These are phyloP conservation scores for Cacatua alba DNA, from an alignment of 2,113 vertebrate genomes.

Conservation along the genomic window DNA sequence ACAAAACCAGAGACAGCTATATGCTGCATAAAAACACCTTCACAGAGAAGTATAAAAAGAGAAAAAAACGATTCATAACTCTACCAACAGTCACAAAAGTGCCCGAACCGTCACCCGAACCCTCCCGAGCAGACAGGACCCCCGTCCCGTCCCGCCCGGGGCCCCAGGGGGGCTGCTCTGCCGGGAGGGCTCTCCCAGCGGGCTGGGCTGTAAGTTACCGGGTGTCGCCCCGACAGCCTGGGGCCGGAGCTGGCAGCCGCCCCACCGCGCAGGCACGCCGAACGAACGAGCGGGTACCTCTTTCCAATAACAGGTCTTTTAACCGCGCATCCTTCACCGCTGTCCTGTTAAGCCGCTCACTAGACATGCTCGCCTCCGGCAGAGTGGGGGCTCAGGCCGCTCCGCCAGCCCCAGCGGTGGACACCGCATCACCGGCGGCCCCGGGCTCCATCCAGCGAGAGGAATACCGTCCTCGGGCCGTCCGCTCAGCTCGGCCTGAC, in stretches of 20 bases:
- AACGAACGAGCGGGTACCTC: conserved; percentile 66
- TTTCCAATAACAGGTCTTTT: conserved; percentile 75
- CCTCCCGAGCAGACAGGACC: neutral
- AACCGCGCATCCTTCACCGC: conserved; percentile 76
- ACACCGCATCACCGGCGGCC: conserved; percentile 50
- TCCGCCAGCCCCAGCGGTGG: conserved; percentile 10
- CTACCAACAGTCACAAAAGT: rapidly evolving
- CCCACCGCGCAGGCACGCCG: neutral
- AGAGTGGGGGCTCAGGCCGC: conserved; percentile 4
- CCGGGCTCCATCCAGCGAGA: neutral
- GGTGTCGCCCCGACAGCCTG: neutral
- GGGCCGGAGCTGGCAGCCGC: neutral
- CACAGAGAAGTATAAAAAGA: rapidly evolving
- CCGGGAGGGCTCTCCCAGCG: neutral
- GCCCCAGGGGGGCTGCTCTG: neutral
- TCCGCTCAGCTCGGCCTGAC: neutral
- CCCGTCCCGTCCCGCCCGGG: neutral
- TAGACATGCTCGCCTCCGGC: conserved; percentile 74
- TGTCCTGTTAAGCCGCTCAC: conserved; percentile 73
- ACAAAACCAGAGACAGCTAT: neutral
- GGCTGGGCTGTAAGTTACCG: neutral
- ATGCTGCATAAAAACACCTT: rapidly evolving
- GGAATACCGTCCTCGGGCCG: neutral
- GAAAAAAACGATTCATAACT: rapidly evolving
- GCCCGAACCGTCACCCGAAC: rapidly evolving